Percentiles rank a stretch among this genome's conserved stretches.
Evolutionary conservation across 2,888 invertebrate genomes (phyloP).

Genomic region (Lepidochrysops patricia): DNA sequence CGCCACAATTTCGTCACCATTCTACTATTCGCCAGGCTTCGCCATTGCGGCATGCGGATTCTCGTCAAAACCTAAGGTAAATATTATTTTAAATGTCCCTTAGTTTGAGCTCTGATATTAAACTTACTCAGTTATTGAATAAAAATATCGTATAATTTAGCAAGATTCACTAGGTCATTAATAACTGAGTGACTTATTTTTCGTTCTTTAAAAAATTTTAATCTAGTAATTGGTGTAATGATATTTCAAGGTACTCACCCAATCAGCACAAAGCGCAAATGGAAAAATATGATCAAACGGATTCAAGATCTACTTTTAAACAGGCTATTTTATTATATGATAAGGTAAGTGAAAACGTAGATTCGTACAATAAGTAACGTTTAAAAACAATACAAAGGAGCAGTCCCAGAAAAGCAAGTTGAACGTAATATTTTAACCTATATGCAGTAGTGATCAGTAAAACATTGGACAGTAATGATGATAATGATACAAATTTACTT

Average conservation of each 20-base stretch:
- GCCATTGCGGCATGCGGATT: slow-evolving; percentile 24
- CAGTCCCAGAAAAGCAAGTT: too few species aligned
- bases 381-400: too few species aligned
- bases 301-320: slow-evolving; percentile 27
- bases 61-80: not conserved
- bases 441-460: too few species aligned
- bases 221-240: not conserved
- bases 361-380: too few species aligned
- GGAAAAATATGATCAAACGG: not conserved
- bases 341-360: slow-evolving; percentile 45
- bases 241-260: not conserved
- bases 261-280: not conserved
- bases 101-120: slow-evolving; percentile 1
- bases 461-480: too few species aligned
- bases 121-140: too few species aligned
- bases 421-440: too few species aligned
- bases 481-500: too few species aligned
- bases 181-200: too few species aligned
- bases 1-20: slow-evolving; percentile 17
- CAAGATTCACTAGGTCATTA: too few species aligned
- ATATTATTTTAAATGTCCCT: not conserved
- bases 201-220: not conserved
- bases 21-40: slow-evolving; percentile 24
- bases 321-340: slow-evolving; percentile 50
- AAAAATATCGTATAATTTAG: too few species aligned